These are phyloP conservation scores for Vannuccia rotundouncinata DNA, from an alignment of 2,888 invertebrate species.

Conservation along the genomic window DNA sequence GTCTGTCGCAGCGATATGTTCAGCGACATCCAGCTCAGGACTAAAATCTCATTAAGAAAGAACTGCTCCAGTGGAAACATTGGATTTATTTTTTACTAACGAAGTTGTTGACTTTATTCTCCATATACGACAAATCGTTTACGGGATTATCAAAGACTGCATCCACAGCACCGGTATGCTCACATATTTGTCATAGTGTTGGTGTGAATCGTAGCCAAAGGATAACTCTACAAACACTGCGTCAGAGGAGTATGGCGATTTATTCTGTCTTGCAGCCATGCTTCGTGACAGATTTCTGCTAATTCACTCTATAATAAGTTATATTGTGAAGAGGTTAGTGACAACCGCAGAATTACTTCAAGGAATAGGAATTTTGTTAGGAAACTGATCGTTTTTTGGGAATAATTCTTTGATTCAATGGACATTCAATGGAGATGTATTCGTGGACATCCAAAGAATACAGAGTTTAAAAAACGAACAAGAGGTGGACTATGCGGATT, in stretches of 20 bases:
- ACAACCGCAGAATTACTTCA: too few relatives aligned
- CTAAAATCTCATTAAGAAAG: not conserved
- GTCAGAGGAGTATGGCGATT: not conserved
- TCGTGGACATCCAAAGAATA: not conserved
- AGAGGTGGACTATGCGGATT: not conserved
- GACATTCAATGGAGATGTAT: too few relatives aligned
- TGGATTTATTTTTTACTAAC: not conserved
- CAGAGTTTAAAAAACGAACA: not conserved
- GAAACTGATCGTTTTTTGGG: too few relatives aligned
- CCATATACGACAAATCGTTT: not conserved
- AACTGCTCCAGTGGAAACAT: not conserved
- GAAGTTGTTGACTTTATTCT: not conserved
- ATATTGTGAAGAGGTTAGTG: too few relatives aligned
- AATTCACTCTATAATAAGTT: not conserved
- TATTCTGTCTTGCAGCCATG: not conserved
- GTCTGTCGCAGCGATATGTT: not conserved
- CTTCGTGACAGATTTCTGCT: not conserved
- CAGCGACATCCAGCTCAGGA: not conserved
- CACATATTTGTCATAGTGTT: not conserved
- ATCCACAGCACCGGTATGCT: not conserved
- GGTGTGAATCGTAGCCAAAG: not conserved
- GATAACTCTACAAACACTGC: not conserved
- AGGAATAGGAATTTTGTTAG: too few relatives aligned
- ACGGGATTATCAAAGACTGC: not conserved
- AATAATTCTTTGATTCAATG: too few relatives aligned